Percentiles rank a stretch among this genome's conserved stretches.
Evolutionary conservation across 2,888 invertebrate species (phyloP).

Genomic region (Lasioglossum calceatum): DNA sequence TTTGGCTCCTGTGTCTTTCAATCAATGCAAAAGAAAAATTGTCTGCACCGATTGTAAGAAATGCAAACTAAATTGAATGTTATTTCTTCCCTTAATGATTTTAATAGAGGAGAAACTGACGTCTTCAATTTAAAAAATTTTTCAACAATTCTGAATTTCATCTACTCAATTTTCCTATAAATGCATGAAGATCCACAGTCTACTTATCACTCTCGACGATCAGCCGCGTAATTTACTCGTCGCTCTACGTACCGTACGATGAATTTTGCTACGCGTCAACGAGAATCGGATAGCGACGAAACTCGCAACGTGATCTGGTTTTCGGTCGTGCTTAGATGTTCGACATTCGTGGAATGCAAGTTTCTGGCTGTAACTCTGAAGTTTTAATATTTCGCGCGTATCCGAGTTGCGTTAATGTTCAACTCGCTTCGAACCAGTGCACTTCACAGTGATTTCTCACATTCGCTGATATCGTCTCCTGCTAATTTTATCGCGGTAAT

Average conservation of each 20-base stretch:
- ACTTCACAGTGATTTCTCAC: constrained; percentile 35
- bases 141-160: no score
- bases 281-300: constrained; percentile 12
- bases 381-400: constrained; percentile 19
- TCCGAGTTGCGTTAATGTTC: constrained; percentile 14
- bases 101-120: no score
- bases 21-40: no score
- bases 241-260: constrained; percentile 33
- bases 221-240: constrained; percentile 37
- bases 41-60: no score
- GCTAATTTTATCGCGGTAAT: constrained; percentile 48
- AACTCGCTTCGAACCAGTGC: constrained; percentile 31
- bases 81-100: no score
- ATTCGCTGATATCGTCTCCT: constrained; percentile 45
- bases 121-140: no score
- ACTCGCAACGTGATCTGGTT: not conserved
- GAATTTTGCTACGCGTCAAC: not conserved
- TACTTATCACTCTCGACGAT: constrained; percentile 10
- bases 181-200: no score
- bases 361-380: not conserved
- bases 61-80: no score
- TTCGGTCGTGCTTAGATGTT: not conserved
- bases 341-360: not conserved
- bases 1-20: no score
- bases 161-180: no score